Conservation (phyloP, 53 echinoderm and acorn worm species). For the Holothuria leucospilota region DNA sequence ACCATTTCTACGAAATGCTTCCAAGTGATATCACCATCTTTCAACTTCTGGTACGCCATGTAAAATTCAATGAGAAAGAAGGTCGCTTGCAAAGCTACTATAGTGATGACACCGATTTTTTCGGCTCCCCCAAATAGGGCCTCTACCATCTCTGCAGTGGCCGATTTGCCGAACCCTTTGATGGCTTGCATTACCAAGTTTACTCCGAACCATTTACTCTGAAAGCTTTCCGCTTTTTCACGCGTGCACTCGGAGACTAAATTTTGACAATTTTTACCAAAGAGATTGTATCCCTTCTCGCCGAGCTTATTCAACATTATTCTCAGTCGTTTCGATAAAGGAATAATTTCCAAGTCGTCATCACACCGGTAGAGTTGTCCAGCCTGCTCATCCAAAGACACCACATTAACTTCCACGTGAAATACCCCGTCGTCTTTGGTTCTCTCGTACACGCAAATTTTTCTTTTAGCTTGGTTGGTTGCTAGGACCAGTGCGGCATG, state of each 20-base stretch:
- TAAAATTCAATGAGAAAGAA: constrained; percentile 35
- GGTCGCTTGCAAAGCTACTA: constrained; percentile 3
- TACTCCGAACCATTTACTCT: constrained; percentile 36
- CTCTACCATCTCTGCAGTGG: constrained; percentile 30
- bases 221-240: constrained; percentile 14
- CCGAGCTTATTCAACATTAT: constrained; percentile 34
- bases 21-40: constrained; percentile 26
- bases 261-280: constrained; percentile 37
- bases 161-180: constrained; percentile 26
- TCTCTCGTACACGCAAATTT: constrained; percentile 21
- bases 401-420: not conserved
- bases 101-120: constrained; percentile 21
- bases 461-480: constrained; percentile 6
- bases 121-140: constrained; percentile 33
- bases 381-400: not conserved
- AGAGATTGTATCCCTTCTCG: constrained; percentile 37
- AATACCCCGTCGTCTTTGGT: not conserved
- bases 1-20: constrained; percentile 42
- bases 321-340: constrained; percentile 12
- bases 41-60: constrained; percentile 5
- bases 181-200: constrained; percentile 23
- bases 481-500: constrained; percentile 22
- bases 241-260: constrained; percentile 11
- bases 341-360: constrained; percentile 20
- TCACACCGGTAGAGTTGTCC: constrained; percentile 35